These are phyloP conservation scores for Propsilocerus akamusi DNA, from an alignment of 1,140 invertebrate species.

Conservation along the genomic window DNA sequence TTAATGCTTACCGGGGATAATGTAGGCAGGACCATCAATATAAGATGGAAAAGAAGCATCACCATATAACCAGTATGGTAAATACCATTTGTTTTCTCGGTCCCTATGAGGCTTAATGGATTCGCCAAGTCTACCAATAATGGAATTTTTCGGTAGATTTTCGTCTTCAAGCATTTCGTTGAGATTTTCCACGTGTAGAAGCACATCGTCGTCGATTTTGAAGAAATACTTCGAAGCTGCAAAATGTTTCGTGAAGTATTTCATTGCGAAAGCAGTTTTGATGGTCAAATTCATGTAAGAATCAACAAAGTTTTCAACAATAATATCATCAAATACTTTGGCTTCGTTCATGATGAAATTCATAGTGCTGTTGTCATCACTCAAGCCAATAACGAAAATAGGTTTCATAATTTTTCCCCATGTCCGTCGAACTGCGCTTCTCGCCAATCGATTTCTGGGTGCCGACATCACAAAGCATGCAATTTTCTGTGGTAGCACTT, in stretches of 20 bases:
- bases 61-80: too few species aligned
- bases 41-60: too few species aligned
- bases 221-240: neutral
- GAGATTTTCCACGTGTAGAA: neutral
- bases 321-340: neutral
- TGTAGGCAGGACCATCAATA: too few species aligned
- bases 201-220: neutral
- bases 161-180: neutral
- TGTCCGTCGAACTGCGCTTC: neutral
- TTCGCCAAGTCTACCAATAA: neutral
- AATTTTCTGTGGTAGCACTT: too few species aligned
- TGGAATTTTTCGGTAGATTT: neutral
- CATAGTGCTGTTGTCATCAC: neutral
- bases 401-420: neutral
- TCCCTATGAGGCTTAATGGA: too few species aligned
- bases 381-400: neutral
- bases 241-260: neutral
- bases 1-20: too few species aligned
- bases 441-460: neutral
- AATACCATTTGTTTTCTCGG: too few species aligned
- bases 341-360: neutral
- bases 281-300: too few species aligned
- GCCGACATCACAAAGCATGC: neutral
- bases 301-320: neutral
- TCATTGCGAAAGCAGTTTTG: neutral